These are phyloP conservation scores for Coluber constrictor DNA, from an alignment of 2,797 vertebrate genomes.

Conservation along the genomic window DNA sequence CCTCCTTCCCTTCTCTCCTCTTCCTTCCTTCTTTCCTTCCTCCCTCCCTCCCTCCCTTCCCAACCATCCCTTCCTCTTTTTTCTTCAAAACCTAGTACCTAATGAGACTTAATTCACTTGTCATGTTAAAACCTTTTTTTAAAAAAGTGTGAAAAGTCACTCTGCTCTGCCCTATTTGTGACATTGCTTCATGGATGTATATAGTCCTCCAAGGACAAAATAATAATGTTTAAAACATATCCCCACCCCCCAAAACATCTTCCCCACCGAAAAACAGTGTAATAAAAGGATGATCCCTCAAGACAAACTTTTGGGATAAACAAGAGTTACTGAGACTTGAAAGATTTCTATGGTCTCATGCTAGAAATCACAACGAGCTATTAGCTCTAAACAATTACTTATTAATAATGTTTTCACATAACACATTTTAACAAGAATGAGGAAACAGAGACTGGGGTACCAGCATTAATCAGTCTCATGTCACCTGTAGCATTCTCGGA, in stretches of 20 bases:
- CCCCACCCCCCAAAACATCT: not conserved
- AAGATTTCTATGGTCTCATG: not conserved
- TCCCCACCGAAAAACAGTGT: too few relatives aligned
- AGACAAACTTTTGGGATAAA: not conserved
- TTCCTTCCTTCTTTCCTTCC: accelerated
- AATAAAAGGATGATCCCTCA: not conserved
- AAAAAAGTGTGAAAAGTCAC: not conserved
- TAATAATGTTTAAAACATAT: not conserved
- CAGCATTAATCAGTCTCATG: not conserved
- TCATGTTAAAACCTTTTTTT: not conserved
- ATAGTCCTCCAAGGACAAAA: too few relatives aligned
- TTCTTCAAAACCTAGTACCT: not conserved
- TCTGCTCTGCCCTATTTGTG: not conserved
- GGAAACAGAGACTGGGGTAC: not conserved
- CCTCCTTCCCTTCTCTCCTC: too few relatives aligned
- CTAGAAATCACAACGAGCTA: not conserved
- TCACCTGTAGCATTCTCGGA: not conserved
- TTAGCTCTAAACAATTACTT: not conserved
- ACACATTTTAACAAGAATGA: not conserved
- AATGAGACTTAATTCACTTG: not conserved
- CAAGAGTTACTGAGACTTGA: not conserved
- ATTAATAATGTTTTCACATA: not conserved
- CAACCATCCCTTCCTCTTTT: not conserved
- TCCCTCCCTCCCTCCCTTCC: too few relatives aligned
- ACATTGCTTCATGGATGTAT: not conserved